A percentile compares a stretch with the other conserved stretches of the same genome.
Evolutionary conservation across 2,113 vertebrate species (phyloP).

Genomic region (Myotis yumanensis): DNA sequence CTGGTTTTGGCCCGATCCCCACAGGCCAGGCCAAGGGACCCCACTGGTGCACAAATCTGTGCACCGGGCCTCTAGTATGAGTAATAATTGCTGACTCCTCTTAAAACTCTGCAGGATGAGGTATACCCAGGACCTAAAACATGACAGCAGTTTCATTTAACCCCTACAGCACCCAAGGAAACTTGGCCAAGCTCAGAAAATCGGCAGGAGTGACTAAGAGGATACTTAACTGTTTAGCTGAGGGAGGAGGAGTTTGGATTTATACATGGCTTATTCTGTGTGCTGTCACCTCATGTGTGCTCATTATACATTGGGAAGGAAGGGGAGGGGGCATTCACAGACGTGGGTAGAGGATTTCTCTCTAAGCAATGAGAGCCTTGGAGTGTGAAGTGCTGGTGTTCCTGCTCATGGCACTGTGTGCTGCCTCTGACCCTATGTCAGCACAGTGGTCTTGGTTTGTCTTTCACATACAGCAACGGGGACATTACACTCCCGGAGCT

Average conservation of each 20-base stretch:
- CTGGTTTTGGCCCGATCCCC: no score
- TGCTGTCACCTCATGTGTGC: not conserved
- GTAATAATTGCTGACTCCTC: not conserved
- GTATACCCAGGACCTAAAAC: not conserved
- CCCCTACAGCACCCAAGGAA: not conserved
- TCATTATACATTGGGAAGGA: not conserved
- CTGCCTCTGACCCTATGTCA: not conserved
- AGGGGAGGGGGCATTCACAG: not conserved
- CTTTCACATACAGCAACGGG: slow-evolving; percentile 78
- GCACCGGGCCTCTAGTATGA: not conserved
- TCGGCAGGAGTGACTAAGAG: not conserved
- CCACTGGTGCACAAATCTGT: no score
- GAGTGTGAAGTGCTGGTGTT: rapidly evolving
- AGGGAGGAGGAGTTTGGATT: not conserved
- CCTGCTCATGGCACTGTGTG: rapidly evolving
- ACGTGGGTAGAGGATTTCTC: not conserved
- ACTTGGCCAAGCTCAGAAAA: not conserved
- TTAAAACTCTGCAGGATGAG: not conserved
- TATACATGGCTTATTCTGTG: not conserved
- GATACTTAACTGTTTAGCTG: not conserved
- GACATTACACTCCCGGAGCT: slow-evolving; percentile 79
- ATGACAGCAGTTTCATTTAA: not conserved
- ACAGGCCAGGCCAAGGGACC: no score
- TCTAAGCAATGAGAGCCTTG: not conserved
- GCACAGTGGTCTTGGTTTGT: not conserved